Percentiles rank a stretch among this genome's conserved stretches.
These are phyloP conservation scores for Dilophus febrilis DNA, from an alignment of 2,888 invertebrate species.

Conservation along the genomic window DNA sequence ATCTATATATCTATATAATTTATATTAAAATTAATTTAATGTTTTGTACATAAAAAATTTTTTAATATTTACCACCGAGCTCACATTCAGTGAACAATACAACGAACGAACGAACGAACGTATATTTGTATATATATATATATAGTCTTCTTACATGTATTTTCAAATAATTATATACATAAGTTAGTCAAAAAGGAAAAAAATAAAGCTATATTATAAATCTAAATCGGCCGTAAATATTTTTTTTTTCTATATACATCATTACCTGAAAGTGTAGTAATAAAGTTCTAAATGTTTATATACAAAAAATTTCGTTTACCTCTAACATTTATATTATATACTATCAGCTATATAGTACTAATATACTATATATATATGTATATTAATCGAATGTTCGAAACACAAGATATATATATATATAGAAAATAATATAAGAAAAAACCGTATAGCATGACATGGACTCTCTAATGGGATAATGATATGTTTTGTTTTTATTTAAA, in stretches of 20 bases:
- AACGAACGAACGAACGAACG: too few relatives aligned
- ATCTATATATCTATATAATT: too few relatives aligned
- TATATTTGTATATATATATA: too few relatives aligned
- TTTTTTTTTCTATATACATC: background rate
- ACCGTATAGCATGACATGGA: conserved; percentile 2
- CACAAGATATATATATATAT: background rate
- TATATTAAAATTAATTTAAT: too few relatives aligned
- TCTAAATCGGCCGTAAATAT: conserved; percentile 1
- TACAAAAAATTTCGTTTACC: too few relatives aligned
- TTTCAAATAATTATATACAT: background rate
- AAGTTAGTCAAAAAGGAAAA: background rate
- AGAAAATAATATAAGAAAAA: background rate
- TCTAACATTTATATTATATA: too few relatives aligned
- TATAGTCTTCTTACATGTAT: background rate
- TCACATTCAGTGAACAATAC: too few relatives aligned
- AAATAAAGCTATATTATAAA: background rate
- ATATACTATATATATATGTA: too few relatives aligned
- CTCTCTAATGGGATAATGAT: conserved; percentile 7
- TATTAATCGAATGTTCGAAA: too few relatives aligned
- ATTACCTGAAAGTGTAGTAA: too few relatives aligned
- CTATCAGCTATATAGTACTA: too few relatives aligned
- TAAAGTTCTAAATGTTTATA: too few relatives aligned
- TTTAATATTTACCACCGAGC: background rate
- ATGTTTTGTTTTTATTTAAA: conserved; percentile 4
- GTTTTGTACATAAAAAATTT: background rate